phyloP scores from a whole-genome alignment of 1,140 invertebrate genomes.

The Cotesia chilonis region DNA sequence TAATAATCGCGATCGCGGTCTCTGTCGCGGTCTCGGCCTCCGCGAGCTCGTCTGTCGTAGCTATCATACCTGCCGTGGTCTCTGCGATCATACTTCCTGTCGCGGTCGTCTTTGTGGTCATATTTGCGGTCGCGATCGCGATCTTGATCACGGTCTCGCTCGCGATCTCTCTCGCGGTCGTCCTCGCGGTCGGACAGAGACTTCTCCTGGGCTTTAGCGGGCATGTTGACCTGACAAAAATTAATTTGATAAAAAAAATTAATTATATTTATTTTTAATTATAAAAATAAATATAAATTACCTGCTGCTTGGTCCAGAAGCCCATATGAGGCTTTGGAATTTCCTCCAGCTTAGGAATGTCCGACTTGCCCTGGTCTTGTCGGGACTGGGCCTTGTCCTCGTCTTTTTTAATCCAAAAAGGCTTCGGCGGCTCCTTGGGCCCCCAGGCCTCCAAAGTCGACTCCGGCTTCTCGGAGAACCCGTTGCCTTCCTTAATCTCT shows the following conservation, averaged over 20 bases:
- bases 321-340: slow-evolving; percentile 65
- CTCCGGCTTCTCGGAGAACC: slow-evolving; percentile 46
- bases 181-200: slow-evolving; percentile 46
- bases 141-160: slow-evolving; percentile 45
- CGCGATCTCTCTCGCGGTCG: slow-evolving; percentile 31
- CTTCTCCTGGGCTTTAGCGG: slow-evolving; percentile 52
- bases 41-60: slow-evolving; percentile 58
- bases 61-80: slow-evolving; percentile 58
- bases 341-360: slow-evolving; percentile 59
- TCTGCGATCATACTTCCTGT: slow-evolving; percentile 57
- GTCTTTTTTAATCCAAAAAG: slow-evolving; percentile 64
- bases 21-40: slow-evolving; percentile 51
- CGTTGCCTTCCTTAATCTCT: slow-evolving; percentile 41
- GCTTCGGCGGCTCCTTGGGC: slow-evolving; percentile 61
- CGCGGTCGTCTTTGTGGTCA: slow-evolving; percentile 48
- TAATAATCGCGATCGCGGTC: slow-evolving; percentile 58
- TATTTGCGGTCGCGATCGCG: slow-evolving; percentile 51
- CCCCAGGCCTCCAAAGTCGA: slow-evolving; percentile 59
- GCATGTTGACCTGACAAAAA: slow-evolving; percentile 53
- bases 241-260: too few species aligned
- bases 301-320: slow-evolving; percentile 64
- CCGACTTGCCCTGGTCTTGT: slow-evolving; percentile 35
- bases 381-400: slow-evolving; percentile 52
- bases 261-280: too few species aligned
- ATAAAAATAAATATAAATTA: too few species aligned